phyloP scores from a whole-genome alignment of 2,888 invertebrate genomes.

The Smittia sp. region DNA sequence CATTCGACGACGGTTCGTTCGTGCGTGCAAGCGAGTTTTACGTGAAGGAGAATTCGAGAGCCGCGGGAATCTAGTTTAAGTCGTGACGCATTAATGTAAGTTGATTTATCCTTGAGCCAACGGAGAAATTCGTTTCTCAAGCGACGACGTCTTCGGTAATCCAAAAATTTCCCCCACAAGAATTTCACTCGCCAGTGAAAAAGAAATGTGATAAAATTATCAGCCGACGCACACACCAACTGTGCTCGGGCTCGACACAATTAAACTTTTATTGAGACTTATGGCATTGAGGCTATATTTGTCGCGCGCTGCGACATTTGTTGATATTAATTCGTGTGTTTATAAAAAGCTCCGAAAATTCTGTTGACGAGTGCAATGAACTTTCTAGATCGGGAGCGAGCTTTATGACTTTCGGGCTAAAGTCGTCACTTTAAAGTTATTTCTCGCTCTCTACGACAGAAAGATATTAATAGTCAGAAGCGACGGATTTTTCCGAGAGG shows the following conservation, averaged over 20 bases:
- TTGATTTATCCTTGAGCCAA: neutral
- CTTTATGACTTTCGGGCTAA: neutral
- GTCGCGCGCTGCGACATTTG: neutral
- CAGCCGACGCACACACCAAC: neutral
- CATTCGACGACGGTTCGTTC: conserved; percentile 15
- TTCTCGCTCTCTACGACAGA: neutral
- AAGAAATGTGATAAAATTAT: neutral
- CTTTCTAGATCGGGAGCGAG: neutral
- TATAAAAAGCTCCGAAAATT: neutral
- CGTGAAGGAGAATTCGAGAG: neutral
- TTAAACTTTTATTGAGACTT: conserved; percentile 12
- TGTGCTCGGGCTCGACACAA: neutral
- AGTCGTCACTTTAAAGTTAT: conserved; percentile 3
- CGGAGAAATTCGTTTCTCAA: neutral
- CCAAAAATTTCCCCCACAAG: neutral
- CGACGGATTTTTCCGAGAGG: neutral
- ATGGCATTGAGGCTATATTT: neutral
- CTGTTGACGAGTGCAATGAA: neutral
- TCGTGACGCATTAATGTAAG: neutral
- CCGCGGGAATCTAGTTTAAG: neutral
- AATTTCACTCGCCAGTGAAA: neutral
- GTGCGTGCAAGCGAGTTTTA: conserved; percentile 14
- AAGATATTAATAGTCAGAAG: neutral
- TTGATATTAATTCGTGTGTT: conserved; percentile 3
- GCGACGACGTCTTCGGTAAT: neutral